A percentile compares a stretch with the other conserved stretches of the same genome.
These are phyloP conservation scores for Morone saxatilis DNA, from an alignment of 2,113 vertebrate genomes.

Conservation along the genomic window DNA sequence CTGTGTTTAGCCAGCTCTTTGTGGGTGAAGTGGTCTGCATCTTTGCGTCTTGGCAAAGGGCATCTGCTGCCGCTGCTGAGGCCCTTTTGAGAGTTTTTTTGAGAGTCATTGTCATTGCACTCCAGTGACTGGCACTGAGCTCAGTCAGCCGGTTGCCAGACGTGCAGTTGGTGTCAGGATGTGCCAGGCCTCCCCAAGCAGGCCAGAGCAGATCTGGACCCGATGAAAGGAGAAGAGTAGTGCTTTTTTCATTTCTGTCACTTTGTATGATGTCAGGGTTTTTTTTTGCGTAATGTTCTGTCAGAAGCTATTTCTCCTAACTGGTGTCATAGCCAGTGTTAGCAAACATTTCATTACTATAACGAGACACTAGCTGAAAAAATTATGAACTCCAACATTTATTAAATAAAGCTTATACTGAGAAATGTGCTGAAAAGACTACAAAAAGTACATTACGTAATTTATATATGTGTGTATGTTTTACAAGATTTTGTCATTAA, in stretches of 20 bases:
- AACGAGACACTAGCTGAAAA: background rate
- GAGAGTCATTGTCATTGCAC: slow-evolving; percentile 34
- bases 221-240: slow-evolving; percentile 6
- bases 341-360: background rate
- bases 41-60: slow-evolving; percentile 29
- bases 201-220: slow-evolving; percentile 17
- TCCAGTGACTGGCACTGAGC: slow-evolving; percentile 49
- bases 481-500: too few species aligned
- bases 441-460: background rate
- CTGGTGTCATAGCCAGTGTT: background rate
- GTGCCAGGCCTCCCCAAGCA: slow-evolving; percentile 29
- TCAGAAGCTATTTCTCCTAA: slow-evolving; percentile 11
- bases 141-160: slow-evolving; percentile 36
- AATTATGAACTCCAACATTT: background rate
- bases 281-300: slow-evolving; percentile 3
- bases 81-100: slow-evolving; percentile 10
- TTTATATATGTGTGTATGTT: background rate
- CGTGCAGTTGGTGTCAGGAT: slow-evolving; percentile 39
- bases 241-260: slow-evolving; percentile 2
- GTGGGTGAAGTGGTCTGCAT: slow-evolving; percentile 43
- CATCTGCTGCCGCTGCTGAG: background rate
- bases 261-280: slow-evolving; percentile 9
- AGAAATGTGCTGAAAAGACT: background rate
- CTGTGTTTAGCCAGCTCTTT: slow-evolving; percentile 47
- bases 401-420: slow-evolving; percentile 11